phyloP scores from a whole-genome alignment of 2,888 invertebrate genomes.

The Dynastes maya region DNA sequence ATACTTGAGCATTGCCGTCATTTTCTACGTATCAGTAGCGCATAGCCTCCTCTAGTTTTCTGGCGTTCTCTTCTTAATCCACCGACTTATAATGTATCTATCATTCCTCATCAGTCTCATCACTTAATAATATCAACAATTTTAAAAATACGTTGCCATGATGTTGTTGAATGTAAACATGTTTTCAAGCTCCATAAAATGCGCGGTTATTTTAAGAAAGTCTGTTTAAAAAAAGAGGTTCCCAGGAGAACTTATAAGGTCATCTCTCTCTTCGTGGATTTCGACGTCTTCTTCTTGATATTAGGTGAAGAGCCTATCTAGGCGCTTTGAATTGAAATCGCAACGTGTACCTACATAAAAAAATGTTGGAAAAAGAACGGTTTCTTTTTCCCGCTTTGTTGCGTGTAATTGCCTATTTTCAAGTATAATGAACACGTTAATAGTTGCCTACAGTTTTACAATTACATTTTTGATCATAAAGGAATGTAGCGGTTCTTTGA shows the following conservation, averaged over 20 bases:
- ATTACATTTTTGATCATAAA: conserved; percentile 23
- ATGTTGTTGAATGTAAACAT: conserved; percentile 36
- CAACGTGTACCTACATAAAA: not conserved
- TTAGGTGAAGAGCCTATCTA: not conserved
- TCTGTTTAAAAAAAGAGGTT: conserved; percentile 29
- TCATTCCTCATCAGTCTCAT: conserved; percentile 31
- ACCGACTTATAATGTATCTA: not conserved
- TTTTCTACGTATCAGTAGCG: not conserved
- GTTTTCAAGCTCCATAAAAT: conserved; percentile 39
- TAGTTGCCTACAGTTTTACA: conserved; percentile 22
- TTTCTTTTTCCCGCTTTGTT: conserved; percentile 28
- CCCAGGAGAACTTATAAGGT: conserved; percentile 2
- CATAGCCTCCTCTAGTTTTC: not conserved
- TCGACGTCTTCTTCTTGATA: conserved; percentile 14
- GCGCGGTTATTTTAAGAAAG: conserved; percentile 43
- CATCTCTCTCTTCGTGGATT: not conserved
- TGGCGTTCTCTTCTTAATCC: not conserved
- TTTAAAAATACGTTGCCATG: conserved; percentile 41
- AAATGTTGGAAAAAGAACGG: conserved; percentile 3
- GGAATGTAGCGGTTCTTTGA: conserved; percentile 11
- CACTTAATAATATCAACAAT: conserved; percentile 38
- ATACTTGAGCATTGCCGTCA: not conserved
- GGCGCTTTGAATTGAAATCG: conserved; percentile 19
- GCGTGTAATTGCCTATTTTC: conserved; percentile 37
- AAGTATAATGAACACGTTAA: conserved; percentile 36